Evolutionary conservation across 2,797 vertebrate genomes (phyloP), one percentile per base, ranked within the genome.

Genomic region (Natrix natrix): DNA sequence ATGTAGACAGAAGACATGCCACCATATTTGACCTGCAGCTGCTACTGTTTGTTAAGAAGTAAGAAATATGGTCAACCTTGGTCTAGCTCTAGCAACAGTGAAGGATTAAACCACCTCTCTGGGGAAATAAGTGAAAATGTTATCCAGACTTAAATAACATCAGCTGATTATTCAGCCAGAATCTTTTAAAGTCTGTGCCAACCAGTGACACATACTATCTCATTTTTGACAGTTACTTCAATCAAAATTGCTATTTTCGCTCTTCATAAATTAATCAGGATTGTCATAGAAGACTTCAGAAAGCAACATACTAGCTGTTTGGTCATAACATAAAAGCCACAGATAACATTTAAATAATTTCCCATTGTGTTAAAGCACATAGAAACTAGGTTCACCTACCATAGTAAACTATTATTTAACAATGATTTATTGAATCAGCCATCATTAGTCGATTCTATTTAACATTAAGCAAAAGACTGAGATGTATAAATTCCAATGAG

Each of bases 1-100:
- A n/a, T 26, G 88, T 55, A 32, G 10, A 95, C 95, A 95, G 95
- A 94, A 96, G 95, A 93, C 96, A 96, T 96, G 96, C 91, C 66
- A 94, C 95, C 97, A 37, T 97, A 96, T 98, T 97, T 96, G 97
- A 97, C 96, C 96, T 93, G 96, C 96, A 97, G 97, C 97, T 97
- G 97, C 97, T 96, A 94, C 95, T 59, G 43, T 96, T 97, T 97
- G 96, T 97, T 96, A 97, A 78, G 89, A 83, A 93, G 95, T 93
- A 94, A 96, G 97, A 97, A 97, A 97, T 97, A 97, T 48, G 93
- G 94, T 94, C 94, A 96, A 92, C 91, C 91, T 96, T 91, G 93
- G 97, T 97, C 93, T 96, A 96, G 97, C 97, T 97, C 93, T 96
- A 96, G 97, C 97, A 98, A 98, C 97, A 95, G 95, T 96, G 94